Base-by-base conservation (phyloP, 2,797 vertebrate genomes). In the Acipenser oxyrinchus region DNA sequence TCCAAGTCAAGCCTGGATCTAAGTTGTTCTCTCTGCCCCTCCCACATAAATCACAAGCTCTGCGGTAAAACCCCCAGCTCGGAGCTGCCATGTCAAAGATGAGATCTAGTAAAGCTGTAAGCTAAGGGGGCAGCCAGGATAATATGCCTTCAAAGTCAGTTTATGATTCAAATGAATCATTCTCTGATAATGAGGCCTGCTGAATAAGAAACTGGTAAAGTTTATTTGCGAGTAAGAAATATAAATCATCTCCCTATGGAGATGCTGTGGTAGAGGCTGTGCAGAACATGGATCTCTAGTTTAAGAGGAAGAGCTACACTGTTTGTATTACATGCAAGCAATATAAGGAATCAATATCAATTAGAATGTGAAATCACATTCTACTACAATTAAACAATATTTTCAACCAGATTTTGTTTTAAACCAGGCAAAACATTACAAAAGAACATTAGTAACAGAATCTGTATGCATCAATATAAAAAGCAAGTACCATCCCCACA, bases 21-120 rank as follows among this genome's bases (percentile, higher is more conserved):
- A 37, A 59, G 53, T 23, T 15, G 62, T 55, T 49, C 13, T 23
- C 8, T 7, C 58, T 55, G 50, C 13, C 63, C 48, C 58, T 60
- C 15, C n/a, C 15, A 18, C 53, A 60, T 71, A 64, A 68, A 71
- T 71, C 63, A 65, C 10, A 6, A 51, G 37, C 13, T 60, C 66
- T 48, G 60, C 23, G 23, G 55, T 64, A 50, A 59, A 49, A 52
- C 49, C 23, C 60, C 37, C 23, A 13, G 18, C n/a, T 8, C 9
- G 48, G 58, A 51, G 37, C 59, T 15, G 18, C 13, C 10, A 18
- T 55, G 49, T 50, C 50, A 9, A 18, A 63, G 49, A 49, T 62
- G 61, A 13, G 23, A 48, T 60, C 49, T 8, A 60, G 49, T 12
- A n/a, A 60, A 66, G 18, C 50, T 60, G 37, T 58, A 60, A 51